A percentile compares a stretch with the other conserved stretches of the same genome.
Evolutionary conservation across 1,140 invertebrate genomes (phyloP).

Genomic region (Eumaeus atala): DNA sequence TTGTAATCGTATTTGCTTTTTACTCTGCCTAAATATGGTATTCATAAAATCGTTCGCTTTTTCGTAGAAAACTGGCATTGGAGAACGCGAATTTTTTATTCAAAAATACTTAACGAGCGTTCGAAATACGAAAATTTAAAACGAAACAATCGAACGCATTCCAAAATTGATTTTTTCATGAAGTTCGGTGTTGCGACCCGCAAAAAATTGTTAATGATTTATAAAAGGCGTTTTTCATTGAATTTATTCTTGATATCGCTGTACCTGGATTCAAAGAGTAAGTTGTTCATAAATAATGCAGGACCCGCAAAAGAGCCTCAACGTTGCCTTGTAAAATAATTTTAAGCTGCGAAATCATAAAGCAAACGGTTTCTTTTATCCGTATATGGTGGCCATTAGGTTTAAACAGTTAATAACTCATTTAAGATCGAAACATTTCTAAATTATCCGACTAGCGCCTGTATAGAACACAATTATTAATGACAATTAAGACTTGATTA

Average conservation of each 20-base stretch:
- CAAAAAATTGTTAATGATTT: slow-evolving; percentile 63
- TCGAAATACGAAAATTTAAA: slow-evolving; percentile 21
- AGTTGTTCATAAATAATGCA: slow-evolving; percentile 68
- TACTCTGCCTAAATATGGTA: slow-evolving; percentile 45
- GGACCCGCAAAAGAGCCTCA: slow-evolving; percentile 32
- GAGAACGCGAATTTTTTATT: slow-evolving; percentile 21
- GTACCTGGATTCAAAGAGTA: slow-evolving; percentile 43
- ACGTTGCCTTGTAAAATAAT: slow-evolving; percentile 36
- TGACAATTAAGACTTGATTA: slow-evolving; percentile 53
- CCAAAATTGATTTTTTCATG: slow-evolving; percentile 24
- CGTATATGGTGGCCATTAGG: slow-evolving; percentile 42
- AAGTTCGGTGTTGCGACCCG: slow-evolving; percentile 22
- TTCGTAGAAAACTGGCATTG: slow-evolving; percentile 35
- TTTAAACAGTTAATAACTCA: slow-evolving; percentile 14
- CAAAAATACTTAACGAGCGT: slow-evolving; percentile 20
- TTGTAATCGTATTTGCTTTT: slow-evolving; percentile 32
- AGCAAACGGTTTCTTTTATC: slow-evolving; percentile 14
- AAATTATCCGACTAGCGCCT: slow-evolving; percentile 33
- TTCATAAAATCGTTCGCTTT: slow-evolving; percentile 38
- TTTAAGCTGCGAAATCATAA: slow-evolving; percentile 19
- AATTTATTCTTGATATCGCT: slow-evolving; percentile 59
- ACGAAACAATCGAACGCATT: slow-evolving; percentile 24
- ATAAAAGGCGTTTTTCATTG: slow-evolving; percentile 66
- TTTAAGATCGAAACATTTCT: slow-evolving; percentile 23
- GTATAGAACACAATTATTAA: slow-evolving; percentile 48